Evolutionary conservation across 2,888 invertebrate species (phyloP).

Genomic region (Sminthurides aquaticus): DNA sequence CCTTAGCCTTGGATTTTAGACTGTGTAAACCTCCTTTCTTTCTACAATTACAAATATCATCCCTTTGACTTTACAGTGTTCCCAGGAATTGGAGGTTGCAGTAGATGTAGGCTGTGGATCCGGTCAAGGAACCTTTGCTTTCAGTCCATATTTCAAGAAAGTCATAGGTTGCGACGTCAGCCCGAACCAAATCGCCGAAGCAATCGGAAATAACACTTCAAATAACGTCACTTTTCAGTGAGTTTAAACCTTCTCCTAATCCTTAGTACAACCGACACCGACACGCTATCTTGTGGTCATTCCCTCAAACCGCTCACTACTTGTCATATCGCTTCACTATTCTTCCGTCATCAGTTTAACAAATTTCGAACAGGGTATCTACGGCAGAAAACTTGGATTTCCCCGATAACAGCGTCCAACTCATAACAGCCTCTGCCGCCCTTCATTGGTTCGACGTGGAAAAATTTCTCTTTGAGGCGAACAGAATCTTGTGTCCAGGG

Average conservation of each 20-base stretch:
- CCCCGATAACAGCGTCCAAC: slow-evolving; percentile 7
- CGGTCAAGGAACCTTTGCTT: slow-evolving; percentile 49
- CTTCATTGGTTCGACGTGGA: slow-evolving; percentile 24
- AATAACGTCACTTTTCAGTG: slow-evolving; percentile 45
- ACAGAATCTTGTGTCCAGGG: slow-evolving; percentile 12
- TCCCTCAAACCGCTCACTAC: too few relatives aligned
- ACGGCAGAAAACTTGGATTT: slow-evolving; percentile 1
- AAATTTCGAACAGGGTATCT: slow-evolving; percentile 3
- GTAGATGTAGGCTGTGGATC: slow-evolving; percentile 52
- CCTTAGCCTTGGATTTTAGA: too few relatives aligned
- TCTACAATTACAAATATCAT: too few relatives aligned
- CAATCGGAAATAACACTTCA: slow-evolving; percentile 43
- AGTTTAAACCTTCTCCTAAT: neutral
- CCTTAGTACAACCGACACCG: too few relatives aligned
- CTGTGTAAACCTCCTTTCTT: too few relatives aligned
- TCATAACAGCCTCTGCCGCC: slow-evolving; percentile 14
- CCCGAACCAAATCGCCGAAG: slow-evolving; percentile 47
- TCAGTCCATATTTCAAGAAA: slow-evolving; percentile 47
- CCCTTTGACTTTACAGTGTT: neutral
- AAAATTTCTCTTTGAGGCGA: slow-evolving; percentile 18
- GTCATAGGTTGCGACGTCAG: slow-evolving; percentile 50
- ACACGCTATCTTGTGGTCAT: too few relatives aligned
- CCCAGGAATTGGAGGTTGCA: slow-evolving; percentile 40
- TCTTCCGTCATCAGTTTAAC: too few relatives aligned
- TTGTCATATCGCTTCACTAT: too few relatives aligned